Percentiles rank a stretch among this genome's conserved stretches.
These are phyloP conservation scores for Clarias gariepinus DNA, from an alignment of 2,113 vertebrate genomes.

Conservation along the genomic window DNA sequence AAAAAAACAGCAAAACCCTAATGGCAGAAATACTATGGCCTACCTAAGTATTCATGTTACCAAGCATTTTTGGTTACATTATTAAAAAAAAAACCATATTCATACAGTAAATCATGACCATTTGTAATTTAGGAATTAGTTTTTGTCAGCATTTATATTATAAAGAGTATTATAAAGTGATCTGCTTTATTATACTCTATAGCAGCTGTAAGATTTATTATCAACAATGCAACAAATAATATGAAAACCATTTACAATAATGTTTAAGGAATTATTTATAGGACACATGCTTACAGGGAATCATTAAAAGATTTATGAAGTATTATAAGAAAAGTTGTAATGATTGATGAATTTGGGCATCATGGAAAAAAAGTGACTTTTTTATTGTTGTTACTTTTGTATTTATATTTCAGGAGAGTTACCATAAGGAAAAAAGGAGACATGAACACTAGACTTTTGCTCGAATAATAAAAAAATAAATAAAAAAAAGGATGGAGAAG, in stretches of 20 bases:
- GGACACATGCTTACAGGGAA: background rate
- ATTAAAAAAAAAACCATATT: background rate
- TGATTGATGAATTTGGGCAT: background rate
- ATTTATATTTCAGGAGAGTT: background rate
- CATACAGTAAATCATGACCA: background rate
- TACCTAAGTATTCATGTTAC: background rate
- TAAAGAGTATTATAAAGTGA: background rate
- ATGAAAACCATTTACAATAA: background rate
- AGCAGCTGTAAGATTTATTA: background rate
- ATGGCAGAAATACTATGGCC: too few species aligned
- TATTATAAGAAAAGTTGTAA: background rate
- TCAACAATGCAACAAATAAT: background rate
- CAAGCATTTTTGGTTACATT: background rate
- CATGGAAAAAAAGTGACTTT: background rate
- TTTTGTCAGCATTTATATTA: background rate
- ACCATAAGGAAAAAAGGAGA: background rate
- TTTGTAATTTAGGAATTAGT: background rate
- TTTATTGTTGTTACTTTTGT: background rate
- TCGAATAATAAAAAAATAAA: conserved; percentile 11
- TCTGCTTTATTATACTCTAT: background rate
- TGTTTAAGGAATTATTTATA: background rate
- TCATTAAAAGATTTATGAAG: background rate
- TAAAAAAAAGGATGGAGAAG: conserved; percentile 37
- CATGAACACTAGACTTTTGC: background rate
- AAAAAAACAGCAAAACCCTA: too few species aligned